A percentile compares a stretch with the other conserved stretches of the same genome.
Evolutionary conservation across 2,888 invertebrate species (phyloP).

Genomic region (Eumerus sabulonum): DNA sequence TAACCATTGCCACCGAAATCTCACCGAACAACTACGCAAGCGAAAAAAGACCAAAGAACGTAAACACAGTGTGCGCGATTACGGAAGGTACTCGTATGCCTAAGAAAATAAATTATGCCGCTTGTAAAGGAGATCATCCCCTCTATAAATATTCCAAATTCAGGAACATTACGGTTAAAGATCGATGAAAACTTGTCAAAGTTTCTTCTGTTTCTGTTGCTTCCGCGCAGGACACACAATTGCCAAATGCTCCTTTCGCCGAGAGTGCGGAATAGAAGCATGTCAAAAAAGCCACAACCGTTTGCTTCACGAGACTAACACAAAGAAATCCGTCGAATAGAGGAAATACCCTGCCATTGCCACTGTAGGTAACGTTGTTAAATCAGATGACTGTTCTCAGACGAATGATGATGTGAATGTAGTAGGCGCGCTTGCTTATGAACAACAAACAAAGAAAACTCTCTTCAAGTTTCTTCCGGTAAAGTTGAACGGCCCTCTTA

Average conservation of each 20-base stretch:
- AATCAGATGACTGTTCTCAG: background rate
- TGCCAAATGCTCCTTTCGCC: slow-evolving; percentile 11
- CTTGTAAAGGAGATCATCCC: background rate
- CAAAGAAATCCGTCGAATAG: background rate
- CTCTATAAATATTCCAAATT: background rate
- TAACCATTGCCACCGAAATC: background rate
- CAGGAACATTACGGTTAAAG: background rate
- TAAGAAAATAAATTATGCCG: background rate
- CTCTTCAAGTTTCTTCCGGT: slow-evolving; percentile 17
- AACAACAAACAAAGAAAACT: background rate
- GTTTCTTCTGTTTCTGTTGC: slow-evolving; percentile 8
- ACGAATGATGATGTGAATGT: background rate
- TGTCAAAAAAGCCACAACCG: slow-evolving; percentile 22
- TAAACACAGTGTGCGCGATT: background rate
- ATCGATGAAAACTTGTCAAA: slow-evolving; percentile 9
- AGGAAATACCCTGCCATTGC: background rate
- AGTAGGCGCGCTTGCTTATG: background rate
- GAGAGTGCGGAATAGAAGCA: slow-evolving; percentile 13
- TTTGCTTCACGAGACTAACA: slow-evolving; percentile 15
- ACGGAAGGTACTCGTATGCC: background rate
- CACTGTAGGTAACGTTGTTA: background rate
- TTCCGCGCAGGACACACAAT: slow-evolving; percentile 8
- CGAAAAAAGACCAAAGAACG: background rate
- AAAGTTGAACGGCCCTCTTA: slow-evolving; percentile 5
- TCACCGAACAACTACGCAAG: background rate